Conservation (phyloP, 2,113 vertebrate genomes). For the Cottus gobio region DNA sequence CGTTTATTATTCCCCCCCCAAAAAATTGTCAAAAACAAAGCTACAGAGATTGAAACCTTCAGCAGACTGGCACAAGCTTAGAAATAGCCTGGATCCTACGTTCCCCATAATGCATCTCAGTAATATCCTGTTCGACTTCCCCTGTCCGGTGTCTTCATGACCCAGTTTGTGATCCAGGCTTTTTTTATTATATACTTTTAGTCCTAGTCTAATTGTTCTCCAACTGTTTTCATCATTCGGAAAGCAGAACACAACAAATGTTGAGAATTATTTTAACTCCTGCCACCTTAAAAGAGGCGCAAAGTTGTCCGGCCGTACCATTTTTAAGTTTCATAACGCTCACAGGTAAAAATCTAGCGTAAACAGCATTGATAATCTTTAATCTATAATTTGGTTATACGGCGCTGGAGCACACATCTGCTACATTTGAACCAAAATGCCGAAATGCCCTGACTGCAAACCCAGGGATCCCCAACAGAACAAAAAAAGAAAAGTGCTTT, state of each 20-base stretch:
- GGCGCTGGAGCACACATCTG: neutral
- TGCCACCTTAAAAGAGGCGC: neutral
- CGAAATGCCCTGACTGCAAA: neutral
- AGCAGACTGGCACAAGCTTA: neutral
- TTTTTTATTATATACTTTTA: too few species aligned
- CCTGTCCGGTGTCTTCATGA: neutral
- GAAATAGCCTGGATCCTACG: neutral
- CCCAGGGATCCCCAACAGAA: neutral
- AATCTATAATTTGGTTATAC: neutral
- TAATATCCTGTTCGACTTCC: neutral
- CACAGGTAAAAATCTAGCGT: too few species aligned
- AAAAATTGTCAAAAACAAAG: neutral
- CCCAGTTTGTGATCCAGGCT: neutral
- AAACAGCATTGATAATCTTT: too few species aligned
- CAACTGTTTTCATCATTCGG: neutral
- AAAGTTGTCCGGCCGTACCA: neutral
- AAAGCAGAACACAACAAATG: neutral
- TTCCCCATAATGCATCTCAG: conserved; percentile 4
- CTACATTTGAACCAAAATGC: neutral
- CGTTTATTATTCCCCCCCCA: neutral
- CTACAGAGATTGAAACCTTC: neutral
- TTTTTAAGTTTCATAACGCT: too few species aligned
- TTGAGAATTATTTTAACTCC: neutral
- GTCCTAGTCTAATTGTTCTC: neutral
- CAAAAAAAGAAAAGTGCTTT: neutral